Conservation (phyloP, 1,140 invertebrate genomes). For the Tetramorium parvispinum region DNA sequence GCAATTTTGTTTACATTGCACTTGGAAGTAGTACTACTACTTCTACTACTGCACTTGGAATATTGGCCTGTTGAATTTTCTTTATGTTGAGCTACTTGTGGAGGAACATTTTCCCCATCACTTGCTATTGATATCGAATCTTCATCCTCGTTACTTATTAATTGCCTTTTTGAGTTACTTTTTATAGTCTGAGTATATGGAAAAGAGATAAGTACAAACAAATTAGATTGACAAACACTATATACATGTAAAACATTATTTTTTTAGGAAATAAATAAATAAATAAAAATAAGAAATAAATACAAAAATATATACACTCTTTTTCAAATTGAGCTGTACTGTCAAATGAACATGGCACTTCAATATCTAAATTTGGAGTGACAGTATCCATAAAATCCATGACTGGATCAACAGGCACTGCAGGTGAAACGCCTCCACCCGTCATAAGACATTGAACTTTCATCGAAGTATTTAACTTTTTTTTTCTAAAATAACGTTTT, state of each 20-base stretch:
- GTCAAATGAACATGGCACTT: neutral
- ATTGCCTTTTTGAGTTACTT: neutral
- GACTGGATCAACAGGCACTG: neutral
- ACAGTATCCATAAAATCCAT: neutral
- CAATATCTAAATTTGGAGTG: neutral
- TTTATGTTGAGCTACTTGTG: too few species aligned
- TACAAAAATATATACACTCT: neutral
- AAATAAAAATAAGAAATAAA: neutral
- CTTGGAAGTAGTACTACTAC: too few species aligned
- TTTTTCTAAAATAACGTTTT: neutral
- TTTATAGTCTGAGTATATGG: neutral
- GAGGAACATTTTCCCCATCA: neutral
- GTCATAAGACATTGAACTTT: neutral
- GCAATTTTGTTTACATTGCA: neutral
- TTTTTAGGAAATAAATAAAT: neutral
- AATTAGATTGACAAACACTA: neutral
- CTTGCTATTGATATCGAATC: neutral
- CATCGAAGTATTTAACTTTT: neutral
- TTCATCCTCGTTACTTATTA: neutral
- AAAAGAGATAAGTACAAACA: constrained; percentile 4
- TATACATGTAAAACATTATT: too few species aligned
- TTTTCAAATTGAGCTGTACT: neutral
- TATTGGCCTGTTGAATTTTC: neutral
- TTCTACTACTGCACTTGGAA: neutral
- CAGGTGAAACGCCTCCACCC: neutral